Base-by-base conservation (phyloP, 2,113 vertebrate genomes). In the Antennarius striatus region DNA sequence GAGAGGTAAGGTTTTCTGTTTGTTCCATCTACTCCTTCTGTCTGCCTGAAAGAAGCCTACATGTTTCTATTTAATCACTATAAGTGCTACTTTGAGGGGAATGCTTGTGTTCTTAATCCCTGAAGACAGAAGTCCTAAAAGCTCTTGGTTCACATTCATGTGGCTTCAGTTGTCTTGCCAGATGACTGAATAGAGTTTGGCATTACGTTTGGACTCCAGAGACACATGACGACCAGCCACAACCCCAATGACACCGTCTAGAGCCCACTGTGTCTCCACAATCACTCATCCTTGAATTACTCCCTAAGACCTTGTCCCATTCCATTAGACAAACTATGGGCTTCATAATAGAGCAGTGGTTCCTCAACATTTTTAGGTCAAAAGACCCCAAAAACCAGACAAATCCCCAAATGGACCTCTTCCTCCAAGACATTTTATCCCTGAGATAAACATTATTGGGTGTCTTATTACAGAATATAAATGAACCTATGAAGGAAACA, bases 251-350 rank as follows among this genome's bases (percentile, higher is more conserved):
- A 80, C 66, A 68, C 66, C 2, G 49, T 63, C 39, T 58, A 17
- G 47, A 77, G 77, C 82, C 77, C 72, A 56, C 11, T 53, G 75
- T 77, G 63, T 58, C 45, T 66, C 56, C 69, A 17, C 73, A 52
- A 40, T 53, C 51, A 12, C 51, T 10, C 50, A 22, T 22, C 22
- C 22, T 22, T 22, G 22, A 22, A 22, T 22, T 22, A 22, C 22
- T 29, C 32, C 10, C 50, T 32, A 55, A 46, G 3, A 4, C 49
- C 16, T 48, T 56, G 43, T 50, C 54, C 50, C 52, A 10, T 11
- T 39, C 40, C 30, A 3, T 3, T 0, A 10, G 43, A 55, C 4
- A 29, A 22, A 40, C 15, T 47, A 72, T 22, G 22, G 22, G 22
- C 22, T 22, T 22, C 22, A 22, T 22, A 22, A 22, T 22, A 22